Evolutionary conservation across 2,888 invertebrate species (phyloP).

Genomic region (Ceratothoa steindachneri): DNA sequence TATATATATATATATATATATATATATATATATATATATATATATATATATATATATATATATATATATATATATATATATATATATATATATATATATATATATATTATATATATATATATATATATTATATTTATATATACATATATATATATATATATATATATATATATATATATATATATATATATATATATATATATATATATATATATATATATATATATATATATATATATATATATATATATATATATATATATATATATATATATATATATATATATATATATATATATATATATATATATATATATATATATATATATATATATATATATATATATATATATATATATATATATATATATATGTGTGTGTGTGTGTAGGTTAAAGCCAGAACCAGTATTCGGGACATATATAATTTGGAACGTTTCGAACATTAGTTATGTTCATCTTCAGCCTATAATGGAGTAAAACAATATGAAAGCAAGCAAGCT

Average conservation of each 20-base stretch:
- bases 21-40: not conserved
- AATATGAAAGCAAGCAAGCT: too few relatives aligned
- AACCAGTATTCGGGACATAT: too few relatives aligned
- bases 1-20: not conserved
- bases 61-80: not conserved
- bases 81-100: not conserved
- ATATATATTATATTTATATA: not conserved
- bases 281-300: too few relatives aligned
- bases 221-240: not conserved
- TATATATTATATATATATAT: not conserved
- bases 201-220: not conserved
- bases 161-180: not conserved
- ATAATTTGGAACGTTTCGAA: too few relatives aligned
- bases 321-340: too few relatives aligned
- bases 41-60: not conserved
- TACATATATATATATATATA: not conserved
- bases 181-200: not conserved
- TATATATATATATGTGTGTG: too few relatives aligned
- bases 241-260: too few relatives aligned
- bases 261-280: too few relatives aligned
- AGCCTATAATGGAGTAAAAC: too few relatives aligned
- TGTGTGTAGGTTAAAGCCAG: too few relatives aligned
- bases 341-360: not conserved
- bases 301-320: too few relatives aligned
- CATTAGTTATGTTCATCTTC: too few relatives aligned